Percentiles rank a stretch among this genome's conserved stretches.
These are phyloP conservation scores for Alfaro cultratus DNA, from an alignment of 2,797 vertebrate species.

Conservation along the genomic window DNA sequence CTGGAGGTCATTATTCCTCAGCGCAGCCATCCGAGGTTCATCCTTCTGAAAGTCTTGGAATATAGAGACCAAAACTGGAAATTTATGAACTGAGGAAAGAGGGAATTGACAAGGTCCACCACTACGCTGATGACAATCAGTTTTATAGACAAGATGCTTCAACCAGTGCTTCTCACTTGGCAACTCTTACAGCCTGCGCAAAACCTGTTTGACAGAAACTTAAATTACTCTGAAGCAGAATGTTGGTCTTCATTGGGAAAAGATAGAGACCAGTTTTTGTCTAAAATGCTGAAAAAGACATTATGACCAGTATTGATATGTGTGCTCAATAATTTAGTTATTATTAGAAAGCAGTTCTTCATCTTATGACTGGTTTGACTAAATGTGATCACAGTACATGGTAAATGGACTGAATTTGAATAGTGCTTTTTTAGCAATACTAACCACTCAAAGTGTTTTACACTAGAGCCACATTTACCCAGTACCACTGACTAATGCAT, in stretches of 20 bases:
- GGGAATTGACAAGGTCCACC: background rate
- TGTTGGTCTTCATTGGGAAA: background rate
- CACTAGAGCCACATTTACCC: background rate
- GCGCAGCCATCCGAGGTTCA: background rate
- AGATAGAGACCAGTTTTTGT: background rate
- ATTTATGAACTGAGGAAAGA: background rate
- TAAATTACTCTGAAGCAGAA: background rate
- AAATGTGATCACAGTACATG: background rate
- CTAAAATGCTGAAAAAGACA: too few relatives aligned
- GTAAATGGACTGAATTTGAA: background rate
- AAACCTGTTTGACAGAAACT: background rate
- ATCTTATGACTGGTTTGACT: background rate
- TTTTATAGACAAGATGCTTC: background rate
- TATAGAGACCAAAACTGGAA: background rate
- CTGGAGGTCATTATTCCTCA: background rate
- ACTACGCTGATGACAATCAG: background rate
- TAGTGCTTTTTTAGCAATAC: background rate
- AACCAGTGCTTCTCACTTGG: background rate
- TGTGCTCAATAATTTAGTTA: background rate
- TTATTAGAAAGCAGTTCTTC: background rate
- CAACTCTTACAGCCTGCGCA: background rate
- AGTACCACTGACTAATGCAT: background rate
- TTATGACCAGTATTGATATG: background rate
- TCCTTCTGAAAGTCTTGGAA: background rate
- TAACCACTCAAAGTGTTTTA: background rate